A percentile compares a stretch with the other conserved stretches of the same genome.
Conservation (phyloP, 2,797 vertebrate genomes). For the Fratercula arctica region DNA sequence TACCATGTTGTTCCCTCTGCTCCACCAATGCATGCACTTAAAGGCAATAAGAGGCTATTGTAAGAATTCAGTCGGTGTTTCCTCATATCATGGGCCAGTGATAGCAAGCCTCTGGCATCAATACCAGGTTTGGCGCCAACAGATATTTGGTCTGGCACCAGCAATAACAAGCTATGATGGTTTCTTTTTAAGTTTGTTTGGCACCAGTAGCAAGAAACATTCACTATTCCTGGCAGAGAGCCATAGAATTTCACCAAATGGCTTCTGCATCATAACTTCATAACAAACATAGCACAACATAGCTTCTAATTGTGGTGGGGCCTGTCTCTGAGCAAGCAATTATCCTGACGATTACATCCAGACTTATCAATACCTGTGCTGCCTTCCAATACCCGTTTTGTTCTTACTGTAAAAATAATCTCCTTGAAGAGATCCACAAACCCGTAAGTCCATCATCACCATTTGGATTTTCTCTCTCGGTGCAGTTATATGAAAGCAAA, state of each 20-base stretch:
- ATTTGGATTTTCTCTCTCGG: not conserved
- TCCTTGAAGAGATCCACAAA: not conserved
- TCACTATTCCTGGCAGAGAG: constrained; percentile 49
- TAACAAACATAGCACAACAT: constrained; percentile 13
- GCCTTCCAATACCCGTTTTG: not conserved
- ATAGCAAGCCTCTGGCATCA: constrained; percentile 68
- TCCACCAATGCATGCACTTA: not conserved
- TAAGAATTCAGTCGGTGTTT: constrained; percentile 12
- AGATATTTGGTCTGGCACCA: constrained; percentile 68
- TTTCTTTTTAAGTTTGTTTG: constrained; percentile 67
- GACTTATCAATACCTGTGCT: constrained; percentile 4
- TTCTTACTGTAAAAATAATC: not conserved
- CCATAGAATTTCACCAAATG: constrained; percentile 56
- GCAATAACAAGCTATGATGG: constrained; percentile 57
- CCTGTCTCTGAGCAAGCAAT: constrained; percentile 15
- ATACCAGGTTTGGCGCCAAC: constrained; percentile 46
- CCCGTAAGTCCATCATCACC: not conserved
- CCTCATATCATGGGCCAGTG: constrained; percentile 56
- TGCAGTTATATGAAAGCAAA: not conserved
- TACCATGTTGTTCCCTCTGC: not conserved
- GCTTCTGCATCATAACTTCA: constrained; percentile 52
- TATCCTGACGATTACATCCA: not conserved
- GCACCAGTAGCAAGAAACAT: constrained; percentile 53
- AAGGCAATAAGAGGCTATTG: constrained; percentile 12
- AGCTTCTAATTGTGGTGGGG: not conserved